A percentile compares a stretch with the other conserved stretches of the same genome.
These are phyloP conservation scores for Sympetrum striolatum DNA, from an alignment of 2,888 invertebrate species.

Conservation along the genomic window DNA sequence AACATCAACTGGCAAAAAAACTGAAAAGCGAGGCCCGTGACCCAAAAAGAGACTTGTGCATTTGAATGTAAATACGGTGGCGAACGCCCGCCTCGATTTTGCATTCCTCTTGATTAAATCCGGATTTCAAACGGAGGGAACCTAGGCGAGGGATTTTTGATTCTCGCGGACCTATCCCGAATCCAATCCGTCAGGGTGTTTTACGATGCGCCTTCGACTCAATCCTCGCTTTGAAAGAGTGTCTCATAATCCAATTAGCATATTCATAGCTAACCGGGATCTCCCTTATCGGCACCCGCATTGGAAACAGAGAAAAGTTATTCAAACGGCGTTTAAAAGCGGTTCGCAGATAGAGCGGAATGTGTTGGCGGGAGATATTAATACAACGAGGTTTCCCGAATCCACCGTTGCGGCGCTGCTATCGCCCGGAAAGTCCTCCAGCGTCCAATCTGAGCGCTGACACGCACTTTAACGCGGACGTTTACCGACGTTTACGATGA, in stretches of 20 bases:
- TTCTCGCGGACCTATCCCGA: too few relatives aligned
- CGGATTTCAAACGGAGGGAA: too few relatives aligned
- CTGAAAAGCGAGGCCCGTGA: too few relatives aligned
- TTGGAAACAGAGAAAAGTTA: not conserved
- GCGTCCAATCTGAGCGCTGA: constrained; percentile 18
- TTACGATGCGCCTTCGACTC: too few relatives aligned
- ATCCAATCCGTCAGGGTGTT: too few relatives aligned
- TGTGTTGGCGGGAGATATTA: constrained; percentile 17
- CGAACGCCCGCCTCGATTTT: too few relatives aligned
- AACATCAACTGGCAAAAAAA: too few relatives aligned
- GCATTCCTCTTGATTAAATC: too few relatives aligned
- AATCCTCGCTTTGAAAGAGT: too few relatives aligned
- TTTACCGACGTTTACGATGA: constrained; percentile 38
- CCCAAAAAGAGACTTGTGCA: too few relatives aligned
- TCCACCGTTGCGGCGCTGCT: not conserved
- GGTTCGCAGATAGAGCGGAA: not conserved
- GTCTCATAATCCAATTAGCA: not conserved
- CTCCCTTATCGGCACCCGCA: not conserved
- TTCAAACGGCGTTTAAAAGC: not conserved
- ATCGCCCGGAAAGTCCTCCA: not conserved
- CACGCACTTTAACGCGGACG: constrained; percentile 33
- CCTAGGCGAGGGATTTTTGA: too few relatives aligned
- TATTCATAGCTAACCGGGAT: not conserved
- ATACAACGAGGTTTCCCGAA: not conserved
- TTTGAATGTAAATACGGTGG: too few relatives aligned